These are phyloP conservation scores for Agelaius phoeniceus DNA, from an alignment of 2,113 vertebrate genomes.

Conservation along the genomic window DNA sequence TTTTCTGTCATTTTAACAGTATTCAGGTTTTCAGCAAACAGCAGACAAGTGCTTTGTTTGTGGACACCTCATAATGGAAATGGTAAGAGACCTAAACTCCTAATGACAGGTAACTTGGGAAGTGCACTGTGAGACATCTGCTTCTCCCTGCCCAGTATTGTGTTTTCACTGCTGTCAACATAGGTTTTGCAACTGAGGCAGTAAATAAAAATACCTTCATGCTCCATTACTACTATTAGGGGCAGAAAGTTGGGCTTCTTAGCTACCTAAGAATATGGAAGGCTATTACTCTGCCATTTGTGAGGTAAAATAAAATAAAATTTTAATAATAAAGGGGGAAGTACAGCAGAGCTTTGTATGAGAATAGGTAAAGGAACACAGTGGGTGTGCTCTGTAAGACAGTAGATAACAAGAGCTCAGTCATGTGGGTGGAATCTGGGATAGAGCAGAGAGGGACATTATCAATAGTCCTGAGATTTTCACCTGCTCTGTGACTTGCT, in stretches of 20 bases:
- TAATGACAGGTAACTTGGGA: not conserved
- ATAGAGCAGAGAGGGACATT: not conserved
- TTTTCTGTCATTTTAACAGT: constrained; percentile 77
- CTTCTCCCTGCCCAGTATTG: not conserved
- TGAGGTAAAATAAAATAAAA: not conserved
- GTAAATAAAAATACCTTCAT: not conserved
- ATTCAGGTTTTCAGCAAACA: constrained; percentile 98
- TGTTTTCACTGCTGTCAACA: not conserved
- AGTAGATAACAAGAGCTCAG: not conserved
- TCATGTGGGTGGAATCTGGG: not conserved
- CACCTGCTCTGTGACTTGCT: not conserved
- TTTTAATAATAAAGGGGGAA: not conserved
- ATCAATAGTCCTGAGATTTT: not conserved
- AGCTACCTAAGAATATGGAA: not conserved
- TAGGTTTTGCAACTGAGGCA: not conserved
- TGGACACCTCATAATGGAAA: constrained; percentile 99
- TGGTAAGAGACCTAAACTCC: constrained; percentile 82
- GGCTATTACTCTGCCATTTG: not conserved
- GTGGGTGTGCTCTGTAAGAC: not conserved
- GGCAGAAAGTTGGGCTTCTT: not conserved
- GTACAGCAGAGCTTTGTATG: not conserved
- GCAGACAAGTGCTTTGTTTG: constrained; percentile 99
- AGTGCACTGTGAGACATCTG: not conserved
- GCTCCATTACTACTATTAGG: not conserved
- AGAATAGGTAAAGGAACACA: not conserved